Evolutionary conservation across 2,113 vertebrate species (phyloP).

Genomic region (Leiothrix lutea): DNA sequence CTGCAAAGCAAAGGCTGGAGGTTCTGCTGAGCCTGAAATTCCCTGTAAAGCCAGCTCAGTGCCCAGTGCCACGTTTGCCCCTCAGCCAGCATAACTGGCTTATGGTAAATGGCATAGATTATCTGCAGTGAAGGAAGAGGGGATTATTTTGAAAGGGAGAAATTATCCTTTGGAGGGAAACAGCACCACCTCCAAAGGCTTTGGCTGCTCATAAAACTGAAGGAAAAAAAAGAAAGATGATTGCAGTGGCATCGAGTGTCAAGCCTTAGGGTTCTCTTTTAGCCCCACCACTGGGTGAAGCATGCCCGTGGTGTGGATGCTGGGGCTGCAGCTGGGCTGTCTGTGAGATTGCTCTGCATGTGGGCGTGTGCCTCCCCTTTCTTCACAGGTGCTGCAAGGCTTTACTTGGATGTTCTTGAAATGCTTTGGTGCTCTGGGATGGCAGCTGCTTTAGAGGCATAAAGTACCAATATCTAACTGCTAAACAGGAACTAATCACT

Average conservation of each 20-base stretch:
- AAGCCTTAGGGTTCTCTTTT: neutral
- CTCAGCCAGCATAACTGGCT: slow-evolving; percentile 7
- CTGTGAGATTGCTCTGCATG: neutral
- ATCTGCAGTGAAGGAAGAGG: slow-evolving; percentile 26
- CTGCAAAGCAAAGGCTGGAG: neutral
- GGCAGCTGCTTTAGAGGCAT: neutral
- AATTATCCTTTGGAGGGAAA: slow-evolving; percentile 44
- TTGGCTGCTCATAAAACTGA: slow-evolving; percentile 26
- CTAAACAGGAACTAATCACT: neutral
- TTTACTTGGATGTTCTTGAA: neutral
- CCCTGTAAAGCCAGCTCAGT: neutral
- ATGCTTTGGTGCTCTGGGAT: neutral
- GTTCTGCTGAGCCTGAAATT: neutral
- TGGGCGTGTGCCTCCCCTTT: neutral
- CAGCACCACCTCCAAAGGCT: neutral
- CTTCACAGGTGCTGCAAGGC: neutral
- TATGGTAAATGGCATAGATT: slow-evolving; percentile 34
- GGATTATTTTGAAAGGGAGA: slow-evolving; percentile 53
- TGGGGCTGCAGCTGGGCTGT: neutral
- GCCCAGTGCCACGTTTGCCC: neutral
- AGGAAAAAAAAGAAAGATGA: neutral
- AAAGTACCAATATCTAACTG: neutral
- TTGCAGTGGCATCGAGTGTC: neutral
- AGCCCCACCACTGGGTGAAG: neutral
- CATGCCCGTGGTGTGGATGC: neutral